A percentile compares a stretch with the other conserved stretches of the same genome.
Conservation (phyloP, 2,797 vertebrate species). For the Anabacerthia variegaticeps region DNA sequence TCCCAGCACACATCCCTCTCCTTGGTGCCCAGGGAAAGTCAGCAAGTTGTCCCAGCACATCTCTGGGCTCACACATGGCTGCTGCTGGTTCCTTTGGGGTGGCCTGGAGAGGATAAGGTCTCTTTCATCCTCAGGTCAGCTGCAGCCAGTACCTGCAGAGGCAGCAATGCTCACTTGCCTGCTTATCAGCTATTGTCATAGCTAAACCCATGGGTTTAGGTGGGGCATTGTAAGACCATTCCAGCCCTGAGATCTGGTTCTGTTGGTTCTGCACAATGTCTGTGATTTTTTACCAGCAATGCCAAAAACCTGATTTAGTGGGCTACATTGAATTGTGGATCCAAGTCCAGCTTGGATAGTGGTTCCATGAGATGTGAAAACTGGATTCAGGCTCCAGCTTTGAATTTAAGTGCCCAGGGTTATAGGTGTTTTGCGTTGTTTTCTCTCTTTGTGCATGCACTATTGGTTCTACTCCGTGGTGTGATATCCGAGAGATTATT, state of each 20-base stretch:
- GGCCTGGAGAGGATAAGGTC: background rate
- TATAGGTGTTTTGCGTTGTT: background rate
- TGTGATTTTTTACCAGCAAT: background rate
- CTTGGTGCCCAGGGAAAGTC: too few species aligned
- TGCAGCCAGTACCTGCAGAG: background rate
- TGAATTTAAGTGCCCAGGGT: background rate
- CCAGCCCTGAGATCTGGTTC: background rate
- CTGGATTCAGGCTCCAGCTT: background rate
- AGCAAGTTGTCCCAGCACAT: background rate
- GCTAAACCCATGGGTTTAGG: background rate
- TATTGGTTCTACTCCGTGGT: background rate
- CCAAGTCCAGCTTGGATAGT: background rate
- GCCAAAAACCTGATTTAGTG: background rate
- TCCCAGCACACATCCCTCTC: background rate
- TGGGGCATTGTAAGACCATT: background rate
- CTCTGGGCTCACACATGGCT: background rate
- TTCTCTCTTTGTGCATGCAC: background rate
- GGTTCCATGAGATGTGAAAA: background rate
- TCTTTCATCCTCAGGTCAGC: background rate
- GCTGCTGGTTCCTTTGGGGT: background rate
- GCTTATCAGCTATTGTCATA: background rate
- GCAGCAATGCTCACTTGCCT: background rate
- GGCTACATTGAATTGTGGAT: background rate
- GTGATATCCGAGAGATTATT: background rate
- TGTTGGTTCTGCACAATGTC: background rate